These are phyloP conservation scores for Drosophila koepferae DNA, from an alignment of 2,888 invertebrate species.

Conservation along the genomic window DNA sequence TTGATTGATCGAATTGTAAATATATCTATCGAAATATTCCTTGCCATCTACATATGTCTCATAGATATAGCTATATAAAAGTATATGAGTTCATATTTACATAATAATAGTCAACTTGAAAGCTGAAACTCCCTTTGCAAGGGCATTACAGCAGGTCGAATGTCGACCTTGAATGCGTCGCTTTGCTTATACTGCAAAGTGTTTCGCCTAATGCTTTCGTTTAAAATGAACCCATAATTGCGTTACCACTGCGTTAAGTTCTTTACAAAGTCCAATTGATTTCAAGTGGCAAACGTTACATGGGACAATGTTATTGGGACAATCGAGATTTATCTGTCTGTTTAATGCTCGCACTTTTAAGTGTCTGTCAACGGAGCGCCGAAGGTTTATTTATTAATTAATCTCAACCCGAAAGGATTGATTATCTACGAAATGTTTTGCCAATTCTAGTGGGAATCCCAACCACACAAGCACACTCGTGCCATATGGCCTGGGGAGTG, in stretches of 20 bases:
- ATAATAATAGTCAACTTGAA: neutral
- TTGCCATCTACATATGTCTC: neutral
- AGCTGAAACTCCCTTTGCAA: neutral
- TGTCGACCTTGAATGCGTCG: constrained; percentile 8
- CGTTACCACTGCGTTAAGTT: no score
- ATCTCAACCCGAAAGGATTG: constrained; percentile 12
- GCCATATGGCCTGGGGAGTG: constrained; percentile 39
- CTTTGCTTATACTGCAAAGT: neutral
- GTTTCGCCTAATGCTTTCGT: neutral
- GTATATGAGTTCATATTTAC: no score
- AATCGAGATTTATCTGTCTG: constrained; percentile 57
- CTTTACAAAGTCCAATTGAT: neutral
- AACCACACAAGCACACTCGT: constrained; percentile 2
- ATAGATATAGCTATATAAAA: no score
- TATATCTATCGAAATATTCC: neutral
- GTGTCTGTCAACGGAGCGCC: constrained; percentile 23
- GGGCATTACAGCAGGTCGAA: constrained; percentile 12
- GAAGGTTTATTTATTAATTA: constrained; percentile 66
- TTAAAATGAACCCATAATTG: neutral
- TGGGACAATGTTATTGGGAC: constrained; percentile 13
- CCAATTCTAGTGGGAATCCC: constrained; percentile 18
- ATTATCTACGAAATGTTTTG: neutral
- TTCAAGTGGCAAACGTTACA: constrained; percentile 8
- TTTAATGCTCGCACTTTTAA: constrained; percentile 42
- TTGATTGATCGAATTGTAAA: no score